Percentiles rank a stretch among this genome's conserved stretches.
Conservation (phyloP, 2,113 vertebrate species). For the Cromileptes altivelis region DNA sequence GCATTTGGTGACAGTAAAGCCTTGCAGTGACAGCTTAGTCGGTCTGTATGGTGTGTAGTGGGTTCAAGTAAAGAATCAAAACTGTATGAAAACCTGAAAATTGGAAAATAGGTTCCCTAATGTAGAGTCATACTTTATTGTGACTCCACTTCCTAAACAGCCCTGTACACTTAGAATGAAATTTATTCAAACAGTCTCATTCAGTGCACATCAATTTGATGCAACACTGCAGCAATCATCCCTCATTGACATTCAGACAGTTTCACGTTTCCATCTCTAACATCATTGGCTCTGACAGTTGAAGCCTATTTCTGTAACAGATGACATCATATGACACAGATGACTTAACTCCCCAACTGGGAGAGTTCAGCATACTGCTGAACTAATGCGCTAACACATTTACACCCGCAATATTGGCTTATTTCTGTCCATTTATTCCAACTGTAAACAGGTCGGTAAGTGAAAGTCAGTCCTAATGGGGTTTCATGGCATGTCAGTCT, state of each 20-base stretch:
- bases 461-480: conserved; percentile 21
- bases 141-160: conserved; percentile 54
- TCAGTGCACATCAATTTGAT: conserved; percentile 73
- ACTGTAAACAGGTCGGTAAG: conserved; percentile 25
- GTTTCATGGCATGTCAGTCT: conserved; percentile 29
- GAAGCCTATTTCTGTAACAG: conserved; percentile 67
- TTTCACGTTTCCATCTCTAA: conserved; percentile 56
- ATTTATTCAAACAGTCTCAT: conserved; percentile 61
- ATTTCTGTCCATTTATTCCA: conserved; percentile 40
- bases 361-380: conserved; percentile 17
- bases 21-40: conserved; percentile 9
- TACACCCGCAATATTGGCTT: conserved; percentile 6
- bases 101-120: conserved; percentile 7
- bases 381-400: conserved; percentile 38
- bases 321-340: conserved; percentile 68
- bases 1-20: conserved; percentile 33
- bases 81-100: conserved; percentile 7
- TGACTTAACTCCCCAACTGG: conserved; percentile 43
- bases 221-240: conserved; percentile 76
- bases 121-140: conserved; percentile 9
- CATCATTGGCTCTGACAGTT: conserved; percentile 71
- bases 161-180: conserved; percentile 15
- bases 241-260: conserved; percentile 73
- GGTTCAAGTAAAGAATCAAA: conserved; percentile 8
- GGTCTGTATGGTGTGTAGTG: not conserved